Conservation (phyloP, 2,113 vertebrate genomes). For the Chiloscyllium plagiosum region DNA sequence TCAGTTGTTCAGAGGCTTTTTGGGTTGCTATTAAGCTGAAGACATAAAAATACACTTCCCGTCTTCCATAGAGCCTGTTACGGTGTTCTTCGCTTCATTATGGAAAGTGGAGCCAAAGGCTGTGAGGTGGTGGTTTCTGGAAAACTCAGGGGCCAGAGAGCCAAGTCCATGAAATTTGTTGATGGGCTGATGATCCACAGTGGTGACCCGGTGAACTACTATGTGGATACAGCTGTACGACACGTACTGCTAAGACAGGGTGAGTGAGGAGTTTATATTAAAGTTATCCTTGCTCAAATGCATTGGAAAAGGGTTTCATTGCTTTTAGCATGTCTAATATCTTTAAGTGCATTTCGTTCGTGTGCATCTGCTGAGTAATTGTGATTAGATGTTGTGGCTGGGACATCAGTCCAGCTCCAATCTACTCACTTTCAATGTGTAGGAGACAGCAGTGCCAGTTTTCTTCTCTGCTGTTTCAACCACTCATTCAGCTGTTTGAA, state of each 20-base stretch:
- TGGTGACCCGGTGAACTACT: constrained; percentile 96
- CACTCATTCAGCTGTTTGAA: background rate
- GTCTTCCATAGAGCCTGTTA: constrained; percentile 78
- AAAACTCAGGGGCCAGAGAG: constrained; percentile 90
- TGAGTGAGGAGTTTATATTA: constrained; percentile 51
- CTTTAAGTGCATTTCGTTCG: background rate
- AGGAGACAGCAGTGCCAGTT: background rate
- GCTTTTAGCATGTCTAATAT: background rate
- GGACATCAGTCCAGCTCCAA: background rate
- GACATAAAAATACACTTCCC: background rate
- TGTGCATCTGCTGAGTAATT: background rate
- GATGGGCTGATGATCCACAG: constrained; percentile 99
- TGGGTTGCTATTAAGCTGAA: background rate
- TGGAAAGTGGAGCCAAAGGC: constrained; percentile 96
- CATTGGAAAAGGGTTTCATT: background rate
- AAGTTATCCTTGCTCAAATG: background rate
- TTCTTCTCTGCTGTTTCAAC: background rate
- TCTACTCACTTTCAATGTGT: background rate
- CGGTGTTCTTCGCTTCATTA: constrained; percentile 95
- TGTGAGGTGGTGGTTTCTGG: constrained; percentile 94
- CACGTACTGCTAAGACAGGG: constrained; percentile 94
- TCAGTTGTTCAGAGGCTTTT: background rate
- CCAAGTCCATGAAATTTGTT: constrained; percentile 99
- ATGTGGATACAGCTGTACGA: constrained; percentile 91
- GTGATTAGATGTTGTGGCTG: background rate